Evolutionary conservation across 1,140 invertebrate genomes (phyloP).

Genomic region (Epicauta chinensis): DNA sequence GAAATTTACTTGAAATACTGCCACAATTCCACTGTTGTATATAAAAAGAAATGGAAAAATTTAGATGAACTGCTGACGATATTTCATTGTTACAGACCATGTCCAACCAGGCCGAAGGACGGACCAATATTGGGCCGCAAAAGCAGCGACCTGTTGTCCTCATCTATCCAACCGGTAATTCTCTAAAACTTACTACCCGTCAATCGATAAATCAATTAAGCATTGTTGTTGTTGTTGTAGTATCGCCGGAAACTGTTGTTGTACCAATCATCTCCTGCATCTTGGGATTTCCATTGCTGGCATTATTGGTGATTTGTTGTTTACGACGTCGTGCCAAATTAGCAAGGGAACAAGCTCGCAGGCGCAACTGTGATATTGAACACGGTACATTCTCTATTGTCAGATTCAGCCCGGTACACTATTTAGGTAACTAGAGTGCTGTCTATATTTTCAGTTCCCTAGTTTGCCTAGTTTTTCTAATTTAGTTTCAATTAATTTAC

Average conservation of each 20-base stretch:
- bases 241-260: constrained; percentile 80
- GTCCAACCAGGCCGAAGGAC: constrained; percentile 6
- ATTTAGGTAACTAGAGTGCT: constrained; percentile 52
- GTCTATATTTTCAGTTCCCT: constrained; percentile 13
- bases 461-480: constrained; percentile 16
- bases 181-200: constrained; percentile 17
- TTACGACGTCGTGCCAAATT: constrained; percentile 73
- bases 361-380: constrained; percentile 70
- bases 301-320: constrained; percentile 80
- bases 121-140: constrained; percentile 25
- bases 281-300: constrained; percentile 77
- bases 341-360: constrained; percentile 67
- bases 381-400: constrained; percentile 73
- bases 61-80: no score
- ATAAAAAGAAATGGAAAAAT: no score
- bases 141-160: constrained; percentile 48
- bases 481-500: constrained; percentile 7
- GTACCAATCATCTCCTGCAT: constrained; percentile 86
- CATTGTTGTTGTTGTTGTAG: no score
- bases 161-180: constrained; percentile 50
- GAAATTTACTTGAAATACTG: no score
- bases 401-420: constrained; percentile 65
- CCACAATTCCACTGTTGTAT: no score
- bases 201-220: no score
- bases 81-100: background rate